These are phyloP conservation scores for Thunnus albacares DNA, from an alignment of 2,797 vertebrate species.

Conservation along the genomic window DNA sequence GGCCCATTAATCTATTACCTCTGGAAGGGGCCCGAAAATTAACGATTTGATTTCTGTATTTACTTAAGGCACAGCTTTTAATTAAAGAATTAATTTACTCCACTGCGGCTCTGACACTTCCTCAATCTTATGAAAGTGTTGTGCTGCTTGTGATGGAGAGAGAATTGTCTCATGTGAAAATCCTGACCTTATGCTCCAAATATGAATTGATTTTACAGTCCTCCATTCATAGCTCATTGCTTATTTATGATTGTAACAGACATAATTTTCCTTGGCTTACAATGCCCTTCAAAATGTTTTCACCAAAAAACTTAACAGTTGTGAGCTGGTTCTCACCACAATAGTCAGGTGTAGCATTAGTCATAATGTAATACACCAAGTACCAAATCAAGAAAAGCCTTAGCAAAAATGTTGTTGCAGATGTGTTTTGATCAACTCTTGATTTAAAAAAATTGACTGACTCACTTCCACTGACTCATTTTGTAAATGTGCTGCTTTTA, in stretches of 20 bases:
- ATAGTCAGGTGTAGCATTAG: background rate
- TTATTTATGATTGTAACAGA: slow-evolving; percentile 40
- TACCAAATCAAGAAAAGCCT: background rate
- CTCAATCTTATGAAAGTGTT: slow-evolving; percentile 42
- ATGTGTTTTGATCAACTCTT: background rate
- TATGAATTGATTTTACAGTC: slow-evolving; percentile 45
- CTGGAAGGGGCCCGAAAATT: slow-evolving; percentile 65
- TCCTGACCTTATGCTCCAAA: slow-evolving; percentile 29
- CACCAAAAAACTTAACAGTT: background rate
- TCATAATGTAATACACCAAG: slow-evolving; percentile 12
- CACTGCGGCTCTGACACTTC: slow-evolving; percentile 42
- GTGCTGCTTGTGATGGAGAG: slow-evolving; percentile 36
- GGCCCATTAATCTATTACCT: slow-evolving; percentile 79
- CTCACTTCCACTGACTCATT: background rate
- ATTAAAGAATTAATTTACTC: slow-evolving; percentile 70
- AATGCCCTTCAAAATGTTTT: slow-evolving; percentile 12
- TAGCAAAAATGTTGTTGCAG: too few species aligned
- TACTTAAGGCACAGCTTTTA: slow-evolving; percentile 72
- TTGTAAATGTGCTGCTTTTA: background rate
- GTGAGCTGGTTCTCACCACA: background rate
- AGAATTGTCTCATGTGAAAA: slow-evolving; percentile 19
- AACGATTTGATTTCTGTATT: slow-evolving; percentile 71
- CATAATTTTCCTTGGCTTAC: background rate
- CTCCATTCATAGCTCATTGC: slow-evolving; percentile 32
- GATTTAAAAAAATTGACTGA: background rate